phyloP scores from a whole-genome alignment of 2,797 vertebrate species.

The Cygnus olor region DNA sequence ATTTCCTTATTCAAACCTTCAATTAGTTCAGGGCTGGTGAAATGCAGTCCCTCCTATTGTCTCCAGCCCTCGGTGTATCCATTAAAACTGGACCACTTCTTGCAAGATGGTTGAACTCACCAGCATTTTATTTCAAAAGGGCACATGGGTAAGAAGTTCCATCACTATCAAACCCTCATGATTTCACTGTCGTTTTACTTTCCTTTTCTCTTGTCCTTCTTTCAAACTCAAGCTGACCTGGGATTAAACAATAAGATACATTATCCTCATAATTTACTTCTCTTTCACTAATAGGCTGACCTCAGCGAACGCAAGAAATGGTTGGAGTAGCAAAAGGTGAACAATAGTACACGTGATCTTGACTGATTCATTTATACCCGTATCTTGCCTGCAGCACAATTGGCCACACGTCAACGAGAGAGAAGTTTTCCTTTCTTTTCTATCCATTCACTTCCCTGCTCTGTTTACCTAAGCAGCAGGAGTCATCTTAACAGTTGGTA shows the following conservation, averaged over 20 bases:
- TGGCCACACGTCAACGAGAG: background rate
- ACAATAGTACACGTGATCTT: background rate
- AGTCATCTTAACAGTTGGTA: background rate
- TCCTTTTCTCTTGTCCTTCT: background rate
- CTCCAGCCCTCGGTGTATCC: background rate
- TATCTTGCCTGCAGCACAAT: background rate
- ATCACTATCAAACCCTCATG: background rate
- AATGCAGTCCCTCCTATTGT: background rate
- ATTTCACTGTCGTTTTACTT: background rate
- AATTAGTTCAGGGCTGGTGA: slow-evolving; percentile 1
- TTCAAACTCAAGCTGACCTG: background rate
- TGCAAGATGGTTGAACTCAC: background rate
- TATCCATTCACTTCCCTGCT: background rate
- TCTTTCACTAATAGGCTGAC: background rate
- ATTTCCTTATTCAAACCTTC: slow-evolving; percentile 12
- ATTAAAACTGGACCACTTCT: background rate
- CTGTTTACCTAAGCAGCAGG: slow-evolving; percentile 6
- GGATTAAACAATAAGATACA: background rate
- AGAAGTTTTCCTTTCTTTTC: slow-evolving; percentile 3
- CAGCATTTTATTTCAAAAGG: slow-evolving; percentile 1
- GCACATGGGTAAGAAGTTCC: background rate
- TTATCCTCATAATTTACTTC: background rate
- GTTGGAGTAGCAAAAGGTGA: background rate
- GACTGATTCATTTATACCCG: accelerated
- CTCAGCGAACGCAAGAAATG: background rate